These are phyloP conservation scores for Bradypodion pumilum DNA, from an alignment of 2,797 vertebrate species.

Conservation along the genomic window DNA sequence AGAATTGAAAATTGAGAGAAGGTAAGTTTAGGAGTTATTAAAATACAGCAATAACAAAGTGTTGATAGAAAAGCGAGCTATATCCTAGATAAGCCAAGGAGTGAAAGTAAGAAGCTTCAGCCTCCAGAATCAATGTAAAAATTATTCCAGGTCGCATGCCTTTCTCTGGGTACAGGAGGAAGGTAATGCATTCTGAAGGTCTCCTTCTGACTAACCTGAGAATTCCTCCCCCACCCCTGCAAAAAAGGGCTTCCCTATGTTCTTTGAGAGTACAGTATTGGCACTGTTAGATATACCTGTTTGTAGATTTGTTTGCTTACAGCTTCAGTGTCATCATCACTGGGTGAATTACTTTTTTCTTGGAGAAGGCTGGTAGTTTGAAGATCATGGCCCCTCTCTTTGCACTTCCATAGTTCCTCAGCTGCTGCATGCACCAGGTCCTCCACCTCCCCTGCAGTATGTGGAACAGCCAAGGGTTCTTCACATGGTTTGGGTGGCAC, in stretches of 20 bases:
- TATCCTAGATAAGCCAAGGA: background rate
- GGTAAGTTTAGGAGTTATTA: background rate
- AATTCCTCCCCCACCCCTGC: background rate
- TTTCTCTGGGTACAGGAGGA: background rate
- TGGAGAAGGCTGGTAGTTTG: slow-evolving; percentile 73
- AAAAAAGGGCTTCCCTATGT: background rate
- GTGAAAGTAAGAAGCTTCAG: background rate
- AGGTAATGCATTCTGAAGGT: background rate
- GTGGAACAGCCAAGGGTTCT: slow-evolving; percentile 89
- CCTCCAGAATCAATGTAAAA: background rate
- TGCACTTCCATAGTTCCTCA: slow-evolving; percentile 90
- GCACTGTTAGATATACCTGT: slow-evolving; percentile 77
- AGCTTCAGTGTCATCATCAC: slow-evolving; percentile 80
- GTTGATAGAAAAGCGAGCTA: background rate
- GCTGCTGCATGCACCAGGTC: slow-evolving; percentile 85
- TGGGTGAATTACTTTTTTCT: slow-evolving; percentile 72
- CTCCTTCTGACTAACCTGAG: background rate
- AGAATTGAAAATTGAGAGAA: background rate
- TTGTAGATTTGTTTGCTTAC: slow-evolving; percentile 87
- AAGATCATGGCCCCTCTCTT: slow-evolving; percentile 77
- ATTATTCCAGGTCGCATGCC: background rate
- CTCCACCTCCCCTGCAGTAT: slow-evolving; percentile 85
- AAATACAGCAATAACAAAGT: too few species aligned
- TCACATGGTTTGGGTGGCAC: slow-evolving; percentile 81
- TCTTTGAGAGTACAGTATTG: background rate